A percentile compares a stretch with the other conserved stretches of the same genome.
Evolutionary conservation across 2,113 vertebrate species (phyloP).

Genomic region (Aspiorhynchus laticeps): DNA sequence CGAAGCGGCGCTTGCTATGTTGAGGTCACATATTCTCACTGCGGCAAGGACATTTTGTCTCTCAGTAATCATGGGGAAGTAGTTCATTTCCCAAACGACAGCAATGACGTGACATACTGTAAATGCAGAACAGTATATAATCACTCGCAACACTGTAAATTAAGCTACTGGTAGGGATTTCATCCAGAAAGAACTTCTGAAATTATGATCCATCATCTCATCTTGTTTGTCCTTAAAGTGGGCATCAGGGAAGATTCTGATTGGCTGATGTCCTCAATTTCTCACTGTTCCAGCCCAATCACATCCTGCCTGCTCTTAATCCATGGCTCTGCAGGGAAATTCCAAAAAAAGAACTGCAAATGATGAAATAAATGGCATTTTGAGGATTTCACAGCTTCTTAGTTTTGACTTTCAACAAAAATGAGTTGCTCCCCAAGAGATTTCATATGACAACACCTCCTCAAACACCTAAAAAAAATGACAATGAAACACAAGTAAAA

Average conservation of each 20-base stretch:
- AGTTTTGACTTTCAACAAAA: neutral
- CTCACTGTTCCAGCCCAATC: neutral
- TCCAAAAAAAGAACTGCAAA: neutral
- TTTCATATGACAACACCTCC: neutral
- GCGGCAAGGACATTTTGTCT: neutral
- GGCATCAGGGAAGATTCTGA: neutral
- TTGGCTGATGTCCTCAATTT: neutral
- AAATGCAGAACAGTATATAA: neutral
- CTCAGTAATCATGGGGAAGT: conserved; percentile 20
- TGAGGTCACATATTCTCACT: neutral
- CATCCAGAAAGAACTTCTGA: neutral
- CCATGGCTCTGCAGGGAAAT: neutral
- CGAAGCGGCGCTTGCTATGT: neutral
- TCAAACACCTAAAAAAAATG: neutral
- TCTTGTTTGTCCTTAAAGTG: neutral
- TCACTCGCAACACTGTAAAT: neutral
- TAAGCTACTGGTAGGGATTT: neutral
- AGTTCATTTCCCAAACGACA: neutral
- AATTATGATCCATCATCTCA: neutral
- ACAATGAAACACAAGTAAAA: neutral
- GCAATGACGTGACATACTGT: neutral
- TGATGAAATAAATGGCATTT: neutral
- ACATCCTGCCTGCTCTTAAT: neutral
- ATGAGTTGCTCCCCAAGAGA: neutral
- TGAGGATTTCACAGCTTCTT: neutral